Percentiles rank a stretch among this genome's conserved stretches.
Evolutionary conservation across 2,113 vertebrate genomes (phyloP).

Genomic region (Sylvilagus bachmani): DNA sequence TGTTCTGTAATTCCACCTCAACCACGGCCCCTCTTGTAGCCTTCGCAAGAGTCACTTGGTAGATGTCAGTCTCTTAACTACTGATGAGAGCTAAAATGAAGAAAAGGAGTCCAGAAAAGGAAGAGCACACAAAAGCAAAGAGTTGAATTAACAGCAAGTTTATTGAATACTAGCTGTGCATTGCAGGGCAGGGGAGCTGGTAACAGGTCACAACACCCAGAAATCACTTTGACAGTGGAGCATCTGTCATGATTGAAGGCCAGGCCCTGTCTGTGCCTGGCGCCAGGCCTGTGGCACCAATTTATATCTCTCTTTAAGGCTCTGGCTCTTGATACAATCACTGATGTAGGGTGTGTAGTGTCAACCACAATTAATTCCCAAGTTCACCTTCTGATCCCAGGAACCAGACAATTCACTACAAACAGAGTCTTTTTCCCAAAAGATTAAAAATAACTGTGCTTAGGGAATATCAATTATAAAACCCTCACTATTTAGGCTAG

Average conservation of each 20-base stretch:
- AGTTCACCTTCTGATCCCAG: conserved; percentile 55
- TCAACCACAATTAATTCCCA: conserved; percentile 64
- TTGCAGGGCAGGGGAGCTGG: conserved; percentile 40
- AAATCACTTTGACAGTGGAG: conserved; percentile 80
- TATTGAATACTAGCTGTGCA: conserved; percentile 44
- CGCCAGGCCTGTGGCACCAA: conserved; percentile 75
- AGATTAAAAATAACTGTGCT: conserved; percentile 22
- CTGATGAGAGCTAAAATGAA: background rate
- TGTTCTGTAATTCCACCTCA: background rate
- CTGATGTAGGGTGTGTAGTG: background rate
- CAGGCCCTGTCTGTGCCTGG: conserved; percentile 81
- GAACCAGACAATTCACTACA: conserved; percentile 22
- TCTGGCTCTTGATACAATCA: conserved; percentile 62
- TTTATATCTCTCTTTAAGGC: conserved; percentile 67
- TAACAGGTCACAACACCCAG: conserved; percentile 72
- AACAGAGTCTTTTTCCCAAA: background rate
- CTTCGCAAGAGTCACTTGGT: background rate
- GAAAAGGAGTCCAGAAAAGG: background rate
- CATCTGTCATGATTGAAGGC: conserved; percentile 60
- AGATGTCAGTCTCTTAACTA: background rate
- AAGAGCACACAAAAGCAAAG: conserved; percentile 48
- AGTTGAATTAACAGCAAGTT: conserved; percentile 61
- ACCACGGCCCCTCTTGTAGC: background rate
- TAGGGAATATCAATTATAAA: conserved; percentile 37
- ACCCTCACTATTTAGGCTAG: background rate